phyloP scores from a whole-genome alignment of 2,113 vertebrate species.

The Cheilinus undulatus region DNA sequence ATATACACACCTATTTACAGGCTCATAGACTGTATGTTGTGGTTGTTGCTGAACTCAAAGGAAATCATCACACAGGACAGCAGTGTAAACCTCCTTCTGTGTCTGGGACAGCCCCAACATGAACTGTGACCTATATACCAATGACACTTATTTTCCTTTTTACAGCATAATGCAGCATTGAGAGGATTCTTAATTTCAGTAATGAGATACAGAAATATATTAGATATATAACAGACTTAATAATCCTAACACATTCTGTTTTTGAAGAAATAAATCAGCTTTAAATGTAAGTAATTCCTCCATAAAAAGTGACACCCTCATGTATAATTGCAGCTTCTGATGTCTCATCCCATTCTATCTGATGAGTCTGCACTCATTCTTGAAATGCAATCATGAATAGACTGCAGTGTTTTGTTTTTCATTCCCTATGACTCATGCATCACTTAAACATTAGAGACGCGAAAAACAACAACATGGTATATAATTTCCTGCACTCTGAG shows the following conservation, averaged over 20 bases:
- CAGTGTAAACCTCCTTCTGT: no score
- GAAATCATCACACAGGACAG: no score
- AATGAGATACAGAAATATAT: neutral
- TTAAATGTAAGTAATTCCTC: neutral
- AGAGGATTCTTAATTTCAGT: neutral
- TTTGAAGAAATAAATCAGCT: neutral
- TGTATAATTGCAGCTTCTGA: neutral
- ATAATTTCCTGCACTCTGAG: slow-evolving; percentile 32
- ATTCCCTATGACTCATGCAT: slow-evolving; percentile 19
- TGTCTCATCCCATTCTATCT: neutral
- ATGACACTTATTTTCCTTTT: no score
- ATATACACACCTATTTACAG: no score
- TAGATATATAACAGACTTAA: neutral
- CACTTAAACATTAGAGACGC: slow-evolving; percentile 17
- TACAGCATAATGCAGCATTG: no score
- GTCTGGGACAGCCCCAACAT: no score
- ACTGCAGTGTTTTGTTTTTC: slow-evolving; percentile 8
- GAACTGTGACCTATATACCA: no score
- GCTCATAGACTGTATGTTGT: no score
- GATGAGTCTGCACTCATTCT: neutral
- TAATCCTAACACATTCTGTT: neutral
- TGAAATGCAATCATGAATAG: slow-evolving; percentile 19
- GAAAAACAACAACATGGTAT: slow-evolving; percentile 14
- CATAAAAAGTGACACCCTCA: neutral
- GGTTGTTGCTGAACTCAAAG: no score